Evolutionary conservation across 2,113 vertebrate species (phyloP).

Genomic region (Rutilus rutilus): DNA sequence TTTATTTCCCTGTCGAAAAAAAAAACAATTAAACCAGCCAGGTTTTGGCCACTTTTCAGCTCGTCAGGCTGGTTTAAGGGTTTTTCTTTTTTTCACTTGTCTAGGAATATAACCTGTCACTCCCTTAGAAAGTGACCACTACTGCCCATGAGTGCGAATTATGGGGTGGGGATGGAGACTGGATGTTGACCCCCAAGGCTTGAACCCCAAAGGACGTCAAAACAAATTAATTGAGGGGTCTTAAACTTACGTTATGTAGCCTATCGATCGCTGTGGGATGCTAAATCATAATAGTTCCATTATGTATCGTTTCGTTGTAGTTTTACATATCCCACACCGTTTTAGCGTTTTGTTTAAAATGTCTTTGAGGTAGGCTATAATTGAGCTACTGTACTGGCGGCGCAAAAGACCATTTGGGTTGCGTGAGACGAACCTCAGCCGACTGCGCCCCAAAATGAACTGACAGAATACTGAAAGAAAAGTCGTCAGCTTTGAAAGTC

Average conservation of each 20-base stretch:
- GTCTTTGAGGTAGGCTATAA: not conserved
- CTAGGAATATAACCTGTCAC: not conserved
- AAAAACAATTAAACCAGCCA: not conserved
- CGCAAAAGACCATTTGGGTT: not conserved
- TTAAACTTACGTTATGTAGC: not conserved
- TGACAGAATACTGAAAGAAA: not conserved
- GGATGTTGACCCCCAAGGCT: not conserved
- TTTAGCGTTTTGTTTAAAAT: not conserved
- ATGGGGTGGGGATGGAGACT: not conserved
- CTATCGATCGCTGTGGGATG: not conserved
- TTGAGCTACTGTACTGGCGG: not conserved
- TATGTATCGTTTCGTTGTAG: not conserved
- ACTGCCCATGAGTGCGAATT: not conserved
- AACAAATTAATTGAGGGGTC: not conserved
- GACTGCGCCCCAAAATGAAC: constrained; percentile 19
- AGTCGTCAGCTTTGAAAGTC: constrained; percentile 11
- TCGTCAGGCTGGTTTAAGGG: not conserved
- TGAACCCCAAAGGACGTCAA: not conserved
- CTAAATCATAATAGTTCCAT: not conserved
- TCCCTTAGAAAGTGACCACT: not conserved
- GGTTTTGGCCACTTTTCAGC: constrained; percentile 3
- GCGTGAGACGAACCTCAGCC: not conserved
- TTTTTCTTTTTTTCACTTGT: not conserved
- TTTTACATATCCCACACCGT: not conserved
- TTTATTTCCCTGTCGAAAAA: not conserved